Conservation (phyloP, 2,113 vertebrate species). For the Martes martes region DNA sequence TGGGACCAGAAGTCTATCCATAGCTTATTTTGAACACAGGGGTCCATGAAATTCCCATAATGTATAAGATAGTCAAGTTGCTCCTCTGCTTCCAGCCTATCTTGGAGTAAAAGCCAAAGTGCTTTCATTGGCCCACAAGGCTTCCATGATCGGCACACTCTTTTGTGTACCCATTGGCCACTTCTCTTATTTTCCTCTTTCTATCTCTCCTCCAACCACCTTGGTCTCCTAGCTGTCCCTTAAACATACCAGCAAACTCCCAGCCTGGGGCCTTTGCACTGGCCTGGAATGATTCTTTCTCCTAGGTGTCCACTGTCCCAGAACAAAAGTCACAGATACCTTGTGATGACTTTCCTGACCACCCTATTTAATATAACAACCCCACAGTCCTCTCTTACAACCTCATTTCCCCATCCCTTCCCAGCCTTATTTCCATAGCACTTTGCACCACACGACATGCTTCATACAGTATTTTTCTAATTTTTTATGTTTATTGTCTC, state of each 20-base stretch:
- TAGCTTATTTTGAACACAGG: neutral
- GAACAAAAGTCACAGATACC: neutral
- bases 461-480: neutral
- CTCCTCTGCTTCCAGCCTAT: neutral
- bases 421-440: neutral
- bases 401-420: neutral
- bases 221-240: neutral
- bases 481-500: neutral
- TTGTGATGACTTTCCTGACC: neutral
- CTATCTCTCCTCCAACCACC: neutral
- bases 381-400: neutral
- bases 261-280: neutral
- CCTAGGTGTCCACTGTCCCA: neutral
- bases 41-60: neutral
- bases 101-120: neutral
- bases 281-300: neutral
- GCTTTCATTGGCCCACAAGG: neutral
- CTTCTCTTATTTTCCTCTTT: neutral
- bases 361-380: neutral
- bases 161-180: neutral
- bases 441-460: neutral
- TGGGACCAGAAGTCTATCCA: neutral
- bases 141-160: too few species aligned
- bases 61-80: neutral
- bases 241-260: neutral